Conservation (phyloP, 2,888 invertebrate genomes). For the Ischnura elegans region DNA sequence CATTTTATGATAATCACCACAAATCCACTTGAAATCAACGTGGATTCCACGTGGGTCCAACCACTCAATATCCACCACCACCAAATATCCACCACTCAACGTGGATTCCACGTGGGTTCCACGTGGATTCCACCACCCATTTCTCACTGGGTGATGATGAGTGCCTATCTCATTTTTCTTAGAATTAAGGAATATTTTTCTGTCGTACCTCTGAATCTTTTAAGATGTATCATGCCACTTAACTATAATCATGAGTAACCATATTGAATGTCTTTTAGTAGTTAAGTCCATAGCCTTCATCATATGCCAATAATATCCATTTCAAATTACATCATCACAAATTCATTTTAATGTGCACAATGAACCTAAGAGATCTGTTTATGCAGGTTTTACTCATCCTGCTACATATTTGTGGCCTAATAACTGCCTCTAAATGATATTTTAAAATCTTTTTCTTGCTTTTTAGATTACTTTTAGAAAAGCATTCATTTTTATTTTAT, state of each 20-base stretch:
- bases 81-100: no score
- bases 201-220: not conserved
- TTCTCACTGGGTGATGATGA: no score
- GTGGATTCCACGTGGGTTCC: no score
- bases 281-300: not conserved
- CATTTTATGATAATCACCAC: no score
- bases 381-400: not conserved
- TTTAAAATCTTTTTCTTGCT: not conserved
- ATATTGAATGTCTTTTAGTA: not conserved
- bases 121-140: no score
- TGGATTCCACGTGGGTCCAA: no score
- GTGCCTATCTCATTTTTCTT: not conserved
- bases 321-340: not conserved
- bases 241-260: no score
- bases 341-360: not conserved
- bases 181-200: not conserved
- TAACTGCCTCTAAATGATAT: conserved; percentile 42
- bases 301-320: not conserved
- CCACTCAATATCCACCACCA: no score
- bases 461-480: conserved; percentile 47
- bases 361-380: not conserved
- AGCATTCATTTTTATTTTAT: conserved; percentile 3
- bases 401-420: not conserved
- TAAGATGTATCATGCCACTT: not conserved
- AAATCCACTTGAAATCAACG: no score